Evolutionary conservation across 2,797 vertebrate genomes (phyloP).

Genomic region (Neosilurus mollespiculum): DNA sequence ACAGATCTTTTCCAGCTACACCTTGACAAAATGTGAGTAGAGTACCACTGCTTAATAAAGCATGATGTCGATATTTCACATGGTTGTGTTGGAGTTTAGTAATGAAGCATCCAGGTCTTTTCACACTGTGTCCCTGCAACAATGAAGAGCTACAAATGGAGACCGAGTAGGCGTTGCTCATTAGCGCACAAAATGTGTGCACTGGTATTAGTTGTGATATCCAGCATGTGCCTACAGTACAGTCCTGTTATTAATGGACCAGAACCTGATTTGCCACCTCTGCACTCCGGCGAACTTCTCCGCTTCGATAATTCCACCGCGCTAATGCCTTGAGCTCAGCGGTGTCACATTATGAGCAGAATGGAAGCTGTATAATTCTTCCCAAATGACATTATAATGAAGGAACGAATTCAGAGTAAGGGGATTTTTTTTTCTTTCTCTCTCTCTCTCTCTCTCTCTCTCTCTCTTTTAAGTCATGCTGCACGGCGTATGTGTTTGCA

Average conservation of each 20-base stretch:
- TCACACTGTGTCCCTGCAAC: slow-evolving; percentile 4
- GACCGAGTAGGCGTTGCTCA: slow-evolving; percentile 29
- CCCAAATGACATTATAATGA: slow-evolving; percentile 62
- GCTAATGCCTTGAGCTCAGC: slow-evolving; percentile 56
- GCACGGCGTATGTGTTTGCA: slow-evolving; percentile 52
- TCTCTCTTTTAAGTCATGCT: slow-evolving; percentile 46
- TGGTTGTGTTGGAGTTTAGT: slow-evolving; percentile 54
- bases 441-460: too few relatives aligned
- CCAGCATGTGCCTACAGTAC: slow-evolving; percentile 41
- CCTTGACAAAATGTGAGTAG: neutral
- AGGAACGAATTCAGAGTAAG: slow-evolving; percentile 55
- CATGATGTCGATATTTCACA: neutral
- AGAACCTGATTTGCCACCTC: slow-evolving; percentile 69
- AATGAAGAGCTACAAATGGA: slow-evolving; percentile 19
- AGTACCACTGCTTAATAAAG: neutral
- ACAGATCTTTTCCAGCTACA: neutral
- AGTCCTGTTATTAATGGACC: slow-evolving; percentile 68
- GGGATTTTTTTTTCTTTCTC: slow-evolving; percentile 21
- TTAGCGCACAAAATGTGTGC: slow-evolving; percentile 63
- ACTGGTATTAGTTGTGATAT: slow-evolving; percentile 41
- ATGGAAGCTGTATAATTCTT: slow-evolving; percentile 56
- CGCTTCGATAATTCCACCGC: slow-evolving; percentile 60
- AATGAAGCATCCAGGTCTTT: slow-evolving; percentile 40
- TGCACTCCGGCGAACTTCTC: slow-evolving; percentile 59
- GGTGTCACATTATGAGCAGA: slow-evolving; percentile 59